Base-by-base conservation (phyloP, 53 echinoderm and acorn worm species). In the Hippasteria phrygiana region DNA sequence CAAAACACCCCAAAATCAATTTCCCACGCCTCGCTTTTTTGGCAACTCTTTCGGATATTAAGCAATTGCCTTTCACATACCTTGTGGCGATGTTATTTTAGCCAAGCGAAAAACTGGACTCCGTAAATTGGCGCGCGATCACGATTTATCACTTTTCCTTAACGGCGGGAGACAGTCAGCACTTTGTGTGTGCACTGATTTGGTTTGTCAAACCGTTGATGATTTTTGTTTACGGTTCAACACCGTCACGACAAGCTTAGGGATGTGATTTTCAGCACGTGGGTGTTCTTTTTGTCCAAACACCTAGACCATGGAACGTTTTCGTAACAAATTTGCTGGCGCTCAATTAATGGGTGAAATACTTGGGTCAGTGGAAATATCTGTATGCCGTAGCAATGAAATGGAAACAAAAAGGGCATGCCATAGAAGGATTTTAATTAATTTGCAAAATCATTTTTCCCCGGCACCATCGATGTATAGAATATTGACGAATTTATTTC, bases 11-110 rank as follows among this genome's bases (percentile, higher is more conserved):
- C 18, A 83, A 22, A 85, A 34, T 27, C 70, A 70, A 46, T 37
- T 85, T 85, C 85, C 85, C 85, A 85, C 85, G 85, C 85, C 85
- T 85, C 32, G 54, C 83, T 37, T 69, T 85, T n/a, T 81, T 66
- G 35, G 85, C 70, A 50, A 85, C 85, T 85, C 85, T 85, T 85
- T 85, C 85, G 85, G 71, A 71, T 85, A 70, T 85, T 85, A 85
- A 36, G 85, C 71, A 85, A 50, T 10, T 51, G 37, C 45, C 36
- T 35, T 84, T 69, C 53, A 48, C 11, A 27, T 42, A 32, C 85
- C 85, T 71, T 71, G 85, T 85, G 85, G 85, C 85, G 71, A 71
- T 85, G 71, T 85, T 85, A 85, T 85, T 85, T 85, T 85, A 85
- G 85, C 71, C 85, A 71, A 71, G 85, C 51, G 85, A 71, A 46